A percentile compares a stretch with the other conserved stretches of the same genome.
Evolutionary conservation across 2,888 invertebrate species (phyloP).

Genomic region (Eupithecia inturbata): DNA sequence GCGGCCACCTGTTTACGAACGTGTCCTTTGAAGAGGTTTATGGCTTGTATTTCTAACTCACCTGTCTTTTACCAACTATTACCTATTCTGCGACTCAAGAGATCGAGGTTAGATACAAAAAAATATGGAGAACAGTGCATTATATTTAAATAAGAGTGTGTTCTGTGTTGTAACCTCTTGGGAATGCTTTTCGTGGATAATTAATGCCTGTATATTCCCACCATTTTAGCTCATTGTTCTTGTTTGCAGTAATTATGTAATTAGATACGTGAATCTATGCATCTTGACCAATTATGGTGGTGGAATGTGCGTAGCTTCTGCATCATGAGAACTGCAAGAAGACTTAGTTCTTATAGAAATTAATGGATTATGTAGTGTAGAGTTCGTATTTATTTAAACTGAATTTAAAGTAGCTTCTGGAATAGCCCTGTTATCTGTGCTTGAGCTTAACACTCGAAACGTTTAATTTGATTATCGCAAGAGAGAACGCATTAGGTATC

Average conservation of each 20-base stretch:
- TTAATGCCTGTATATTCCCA: slow-evolving; percentile 44
- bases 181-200: slow-evolving; percentile 44
- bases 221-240: slow-evolving; percentile 44
- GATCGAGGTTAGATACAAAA: slow-evolving; percentile 27
- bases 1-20: slow-evolving; percentile 64
- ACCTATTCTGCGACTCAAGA: slow-evolving; percentile 8
- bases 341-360: slow-evolving; percentile 18
- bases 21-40: slow-evolving; percentile 46
- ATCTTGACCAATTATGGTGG: slow-evolving; percentile 43
- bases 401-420: neutral
- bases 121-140: slow-evolving; percentile 31
- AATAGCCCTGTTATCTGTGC: neutral
- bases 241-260: slow-evolving; percentile 42
- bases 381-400: neutral
- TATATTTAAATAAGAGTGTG: slow-evolving; percentile 37
- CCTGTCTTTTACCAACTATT: slow-evolving; percentile 22
- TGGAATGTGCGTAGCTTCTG: slow-evolving; percentile 39
- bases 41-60: slow-evolving; percentile 42
- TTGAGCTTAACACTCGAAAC: neutral
- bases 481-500: too few relatives aligned
- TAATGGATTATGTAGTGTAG: neutral
- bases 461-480: too few relatives aligned
- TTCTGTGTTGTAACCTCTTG: slow-evolving; percentile 39
- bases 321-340: slow-evolving; percentile 41
- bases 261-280: slow-evolving; percentile 44